Base-by-base conservation (phyloP, 2,797 vertebrate genomes). In the Tiaroga cobitis region DNA sequence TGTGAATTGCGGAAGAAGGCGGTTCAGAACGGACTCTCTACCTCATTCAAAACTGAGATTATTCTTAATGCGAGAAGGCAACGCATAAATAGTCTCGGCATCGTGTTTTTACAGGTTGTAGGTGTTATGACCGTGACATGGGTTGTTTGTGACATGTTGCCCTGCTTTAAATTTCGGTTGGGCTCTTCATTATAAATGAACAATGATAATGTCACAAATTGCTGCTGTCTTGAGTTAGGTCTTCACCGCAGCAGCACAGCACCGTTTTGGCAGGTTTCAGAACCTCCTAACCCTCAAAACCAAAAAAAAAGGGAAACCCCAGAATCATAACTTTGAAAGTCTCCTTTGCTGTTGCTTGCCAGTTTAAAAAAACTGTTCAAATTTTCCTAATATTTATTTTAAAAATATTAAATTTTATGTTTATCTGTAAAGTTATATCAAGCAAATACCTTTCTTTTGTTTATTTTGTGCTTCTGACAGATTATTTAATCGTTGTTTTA, bases 1-100 rank as follows among this genome's bases (percentile, higher is more conserved):
- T 93, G 89, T 92, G 92, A 90, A 90, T 90, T 90, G 91, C 89
- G 11, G 70, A 88, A 90, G 88, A 92, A 91, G 41, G 77, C 61
- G 11, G 88, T 65, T 77, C 49, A 46, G 43, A 72, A 81, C 24
- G 54, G 79, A 80, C 63, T 83, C 59, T 29, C 15, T 65, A 65
- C 73, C 49, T 72, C 39, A 63, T 69, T 29, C 82, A 70, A 87
- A 85, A 92, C 88, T 16, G 84, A 91, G 82, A 90, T 92, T 85
- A 83, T 51, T 87, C 80, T 90, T 94, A 94, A 95, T 94, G 91
- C 89, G 91, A 94, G 86, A 90, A 92, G 93, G 94, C 94, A 94
- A 94, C 89, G 91, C 93, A 95, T 93, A 94, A 93, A 91, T 86
- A 91, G 91, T 91, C 88, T 74, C 81, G 90, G 91, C 90, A 90